These are phyloP conservation scores for Daktulosphaira vitifoliae DNA, from an alignment of 1,140 invertebrate species.

Conservation along the genomic window DNA sequence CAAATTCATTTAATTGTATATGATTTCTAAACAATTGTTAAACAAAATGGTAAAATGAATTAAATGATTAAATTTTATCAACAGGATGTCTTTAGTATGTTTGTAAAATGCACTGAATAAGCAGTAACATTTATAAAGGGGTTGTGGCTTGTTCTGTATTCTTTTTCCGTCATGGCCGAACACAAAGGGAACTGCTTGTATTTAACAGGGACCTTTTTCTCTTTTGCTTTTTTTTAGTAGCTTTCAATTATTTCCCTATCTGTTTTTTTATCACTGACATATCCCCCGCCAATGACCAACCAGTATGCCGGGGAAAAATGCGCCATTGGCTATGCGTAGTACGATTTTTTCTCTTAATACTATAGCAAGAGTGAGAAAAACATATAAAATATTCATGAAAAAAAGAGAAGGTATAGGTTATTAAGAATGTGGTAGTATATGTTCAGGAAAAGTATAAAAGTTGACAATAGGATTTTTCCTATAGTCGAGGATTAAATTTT, in stretches of 20 bases:
- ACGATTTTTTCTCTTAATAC: not conserved
- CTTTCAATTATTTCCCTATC: not conserved
- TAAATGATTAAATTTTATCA: too few relatives aligned
- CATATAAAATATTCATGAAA: not conserved
- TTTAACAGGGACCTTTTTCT: slow-evolving; percentile 9
- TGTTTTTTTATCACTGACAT: slow-evolving; percentile 2
- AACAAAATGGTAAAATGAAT: too few relatives aligned
- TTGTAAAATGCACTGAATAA: too few relatives aligned
- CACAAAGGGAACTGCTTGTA: slow-evolving; percentile 1
- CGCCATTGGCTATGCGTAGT: slow-evolving; percentile 19
- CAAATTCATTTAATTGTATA: too few relatives aligned
- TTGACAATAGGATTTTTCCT: slow-evolving; percentile 22
- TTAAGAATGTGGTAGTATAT: not conserved
- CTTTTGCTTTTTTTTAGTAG: slow-evolving; percentile 2
- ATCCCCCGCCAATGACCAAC: slow-evolving; percentile 12
- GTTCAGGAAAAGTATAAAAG: not conserved
- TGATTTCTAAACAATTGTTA: too few relatives aligned
- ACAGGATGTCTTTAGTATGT: too few relatives aligned
- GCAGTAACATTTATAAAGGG: slow-evolving; percentile 4
- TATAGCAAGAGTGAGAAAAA: not conserved
- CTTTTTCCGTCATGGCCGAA: slow-evolving; percentile 24
- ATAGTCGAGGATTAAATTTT: slow-evolving; percentile 23
- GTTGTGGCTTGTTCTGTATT: slow-evolving; percentile 17
- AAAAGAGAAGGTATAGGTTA: not conserved
- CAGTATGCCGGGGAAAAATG: slow-evolving; percentile 16